Conservation (phyloP, 1,140 invertebrate genomes). For the Cyphomyrmex costatus region DNA sequence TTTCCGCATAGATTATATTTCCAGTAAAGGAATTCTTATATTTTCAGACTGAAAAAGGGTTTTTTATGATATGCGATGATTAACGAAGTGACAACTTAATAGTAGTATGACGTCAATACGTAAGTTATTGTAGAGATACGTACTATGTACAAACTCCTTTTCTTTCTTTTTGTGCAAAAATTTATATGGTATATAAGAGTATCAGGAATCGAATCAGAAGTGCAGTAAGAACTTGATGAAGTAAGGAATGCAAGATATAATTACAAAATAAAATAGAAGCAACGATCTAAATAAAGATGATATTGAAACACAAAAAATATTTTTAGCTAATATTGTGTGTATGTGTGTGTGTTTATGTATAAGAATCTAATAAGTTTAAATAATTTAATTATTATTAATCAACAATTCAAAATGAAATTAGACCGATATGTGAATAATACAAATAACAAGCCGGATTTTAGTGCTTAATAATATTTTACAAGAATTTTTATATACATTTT, state of each 20-base stretch:
- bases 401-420: too few species aligned
- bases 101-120: neutral
- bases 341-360: neutral
- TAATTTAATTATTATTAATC: neutral
- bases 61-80: neutral
- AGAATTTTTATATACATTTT: too few species aligned
- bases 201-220: too few species aligned
- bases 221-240: neutral
- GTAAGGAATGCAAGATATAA: neutral
- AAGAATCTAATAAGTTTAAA: neutral
- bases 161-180: neutral
- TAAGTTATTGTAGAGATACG: neutral
- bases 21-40: constrained; percentile 16
- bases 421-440: too few species aligned
- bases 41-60: constrained; percentile 3
- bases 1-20: neutral
- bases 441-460: too few species aligned
- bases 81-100: neutral
- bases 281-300: neutral
- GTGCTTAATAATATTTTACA: too few species aligned
- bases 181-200: neutral
- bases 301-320: neutral
- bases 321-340: neutral
- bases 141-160: neutral
- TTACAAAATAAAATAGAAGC: neutral